Evolutionary conservation across 2,113 vertebrate species (phyloP), one percentile per base, ranked within the genome.

Genomic region (Pterocles burchelli): DNA sequence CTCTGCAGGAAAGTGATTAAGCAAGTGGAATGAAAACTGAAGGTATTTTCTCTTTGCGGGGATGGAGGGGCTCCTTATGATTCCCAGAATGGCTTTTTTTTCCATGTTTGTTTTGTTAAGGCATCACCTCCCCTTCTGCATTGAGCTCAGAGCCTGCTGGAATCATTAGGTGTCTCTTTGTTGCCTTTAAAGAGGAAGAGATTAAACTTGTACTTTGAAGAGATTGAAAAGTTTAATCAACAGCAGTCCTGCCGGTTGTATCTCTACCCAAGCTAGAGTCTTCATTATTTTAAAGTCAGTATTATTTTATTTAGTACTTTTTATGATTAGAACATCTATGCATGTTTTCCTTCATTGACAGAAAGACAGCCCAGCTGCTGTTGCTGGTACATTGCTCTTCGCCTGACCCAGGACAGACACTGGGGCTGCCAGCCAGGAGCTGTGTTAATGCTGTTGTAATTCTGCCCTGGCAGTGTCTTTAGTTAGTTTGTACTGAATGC

Each of bases 381-480:
- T 86, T 80, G n/a, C 55, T 38, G 62, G 18, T 29, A 13, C 19
- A 3, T 46, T 36, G 72, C 28, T 79, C 46, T 89, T 85, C 46
- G 41, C 43, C 22, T 5, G 18, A 19, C 51, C 59, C 0, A 0
- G 54, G 45, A 62, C 9, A 46, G 54, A 25, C 21, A 4, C 49
- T 45, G 65, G 89, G 49, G 63, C 63, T 46, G 33, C 21, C 49
- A 83, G 67, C 45, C 86, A 84, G 48, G 48, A 28, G n/a, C 7
- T 65, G n/a, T 73, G 62, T 13, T 80, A 41, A 41, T 4, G 45
- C 72, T 86, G 24, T 19, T 95, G 34, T 49, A 45, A n/a, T 63
- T 73, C 73, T 76, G 71, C 31, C 21, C 31, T 28, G 1, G 21
- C 57, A 43, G 28, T 85, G 52, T 13, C 26, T 67, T 68, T 75